Conservation (phyloP, 2,113 vertebrate genomes). For the Micronycteris hirsuta region DNA sequence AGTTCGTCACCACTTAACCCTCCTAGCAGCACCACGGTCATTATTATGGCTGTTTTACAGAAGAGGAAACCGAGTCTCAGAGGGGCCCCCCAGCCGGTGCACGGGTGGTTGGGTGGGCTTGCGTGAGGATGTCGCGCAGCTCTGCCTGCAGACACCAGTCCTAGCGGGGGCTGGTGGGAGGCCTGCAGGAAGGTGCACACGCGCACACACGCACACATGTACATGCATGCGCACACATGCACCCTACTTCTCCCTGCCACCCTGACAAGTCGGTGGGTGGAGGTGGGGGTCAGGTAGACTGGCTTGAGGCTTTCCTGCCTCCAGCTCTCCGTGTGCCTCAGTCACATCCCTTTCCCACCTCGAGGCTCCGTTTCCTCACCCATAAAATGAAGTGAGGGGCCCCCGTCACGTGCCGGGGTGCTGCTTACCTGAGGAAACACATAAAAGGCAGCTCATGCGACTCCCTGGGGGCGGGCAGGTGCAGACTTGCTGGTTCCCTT, state of each 20-base stretch:
- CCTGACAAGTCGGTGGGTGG: background rate
- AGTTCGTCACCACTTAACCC: background rate
- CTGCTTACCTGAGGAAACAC: background rate
- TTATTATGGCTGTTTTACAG: background rate
- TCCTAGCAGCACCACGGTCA: background rate
- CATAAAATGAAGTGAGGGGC: background rate
- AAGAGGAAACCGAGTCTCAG: conserved; percentile 19
- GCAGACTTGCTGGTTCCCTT: background rate
- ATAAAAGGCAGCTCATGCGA: background rate
- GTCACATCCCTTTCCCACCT: background rate
- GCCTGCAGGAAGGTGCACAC: fast-evolving
- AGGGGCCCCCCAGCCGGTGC: background rate
- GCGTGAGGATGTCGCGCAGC: background rate
- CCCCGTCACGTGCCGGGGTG: fast-evolving
- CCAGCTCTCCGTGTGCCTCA: background rate
- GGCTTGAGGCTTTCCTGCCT: background rate
- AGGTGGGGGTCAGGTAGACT: background rate
- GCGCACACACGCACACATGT: background rate
- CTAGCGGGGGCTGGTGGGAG: background rate
- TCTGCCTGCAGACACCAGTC: background rate
- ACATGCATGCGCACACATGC: background rate
- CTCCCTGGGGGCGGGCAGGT: background rate
- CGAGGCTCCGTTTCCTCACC: background rate
- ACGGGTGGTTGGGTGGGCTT: no score
- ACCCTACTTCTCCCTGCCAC: background rate